phyloP scores from a whole-genome alignment of 2,113 vertebrate genomes.

The Syrmaticus mikado region DNA sequence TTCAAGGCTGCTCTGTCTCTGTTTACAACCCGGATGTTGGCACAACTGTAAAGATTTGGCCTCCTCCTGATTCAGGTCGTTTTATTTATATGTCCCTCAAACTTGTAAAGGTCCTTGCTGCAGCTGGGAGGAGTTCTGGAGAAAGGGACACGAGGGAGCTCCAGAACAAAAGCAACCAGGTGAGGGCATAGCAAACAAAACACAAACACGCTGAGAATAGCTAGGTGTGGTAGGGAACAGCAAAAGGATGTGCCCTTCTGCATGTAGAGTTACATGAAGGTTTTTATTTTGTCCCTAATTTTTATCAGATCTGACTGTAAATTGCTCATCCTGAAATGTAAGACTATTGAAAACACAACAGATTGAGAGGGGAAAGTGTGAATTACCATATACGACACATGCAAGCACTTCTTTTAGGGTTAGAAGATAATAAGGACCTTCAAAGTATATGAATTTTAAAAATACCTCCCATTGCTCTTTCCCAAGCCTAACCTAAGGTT shows the following conservation, averaged over 20 bases:
- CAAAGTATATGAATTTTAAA: not conserved
- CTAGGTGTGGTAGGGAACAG: not conserved
- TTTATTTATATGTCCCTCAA: not conserved
- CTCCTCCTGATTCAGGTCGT: not conserved
- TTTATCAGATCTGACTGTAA: not conserved
- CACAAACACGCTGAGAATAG: not conserved
- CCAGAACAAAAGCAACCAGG: not conserved
- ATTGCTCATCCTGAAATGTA: not conserved
- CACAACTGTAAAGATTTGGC: not conserved
- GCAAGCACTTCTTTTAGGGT: not conserved
- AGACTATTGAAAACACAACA: not conserved
- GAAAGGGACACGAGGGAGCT: not conserved
- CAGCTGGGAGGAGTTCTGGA: not conserved
- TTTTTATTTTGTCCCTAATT: not conserved
- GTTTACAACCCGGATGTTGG: not conserved
- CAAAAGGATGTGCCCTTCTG: not conserved
- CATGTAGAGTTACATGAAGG: not conserved
- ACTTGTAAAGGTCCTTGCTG: conserved; percentile 25
- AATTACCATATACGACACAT: not conserved
- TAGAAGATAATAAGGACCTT: not conserved
- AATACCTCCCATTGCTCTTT: not conserved
- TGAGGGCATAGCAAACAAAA: not conserved
- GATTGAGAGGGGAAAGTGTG: not conserved
- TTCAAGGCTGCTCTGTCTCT: not conserved
- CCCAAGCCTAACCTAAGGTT: not conserved